Evolutionary conservation across 2,797 vertebrate species (phyloP), one percentile per base, ranked within the genome.

Genomic region (Onychomys torridus): DNA sequence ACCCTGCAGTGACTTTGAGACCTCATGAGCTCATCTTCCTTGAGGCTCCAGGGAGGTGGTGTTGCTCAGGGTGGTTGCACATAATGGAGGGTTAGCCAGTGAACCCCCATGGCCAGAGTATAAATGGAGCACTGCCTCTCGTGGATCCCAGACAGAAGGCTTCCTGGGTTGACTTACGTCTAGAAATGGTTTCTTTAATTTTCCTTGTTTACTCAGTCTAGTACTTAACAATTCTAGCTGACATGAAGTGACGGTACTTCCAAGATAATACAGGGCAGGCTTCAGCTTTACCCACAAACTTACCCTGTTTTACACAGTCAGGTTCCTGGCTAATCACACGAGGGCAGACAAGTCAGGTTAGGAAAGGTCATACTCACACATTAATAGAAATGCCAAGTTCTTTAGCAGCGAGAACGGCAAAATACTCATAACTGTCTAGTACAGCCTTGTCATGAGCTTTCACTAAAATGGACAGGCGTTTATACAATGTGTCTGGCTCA

Each of bases 371-470:
- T 71, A 99, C 99, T 99, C 98, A 99, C 99, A 99, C 98, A 96
- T 98, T 98, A 95, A 99, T 34, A 81, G 97, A 98, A 93, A 99
- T 98, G 59, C 99, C 99, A 93, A 99, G 99, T 98, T 99, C 99
- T 97, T 99, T 98, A 65, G 99, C 99, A 92, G 99, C 99, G 98
- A 99, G 98, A 61, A 99, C 98, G 6, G 99, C 99, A 82, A 99
- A 99, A 93, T 99, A 99, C 96, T 99, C 99, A 4, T 99, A 99
- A 98, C 99, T 99, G 98, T 99, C 99, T 98, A 99, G 97, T 46
- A 99, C 99, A 2, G 99, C 97, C 93, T 95, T 99, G 98, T 99
- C 99, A 0, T 99, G 99, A 96, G 99, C 98, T 98, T 99, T 99
- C 90, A 99, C 99, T 98, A 99, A 97, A 97, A 99, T 97, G 0